phyloP scores from a whole-genome alignment of 1,140 invertebrate species.

The Chelonus insularis region DNA sequence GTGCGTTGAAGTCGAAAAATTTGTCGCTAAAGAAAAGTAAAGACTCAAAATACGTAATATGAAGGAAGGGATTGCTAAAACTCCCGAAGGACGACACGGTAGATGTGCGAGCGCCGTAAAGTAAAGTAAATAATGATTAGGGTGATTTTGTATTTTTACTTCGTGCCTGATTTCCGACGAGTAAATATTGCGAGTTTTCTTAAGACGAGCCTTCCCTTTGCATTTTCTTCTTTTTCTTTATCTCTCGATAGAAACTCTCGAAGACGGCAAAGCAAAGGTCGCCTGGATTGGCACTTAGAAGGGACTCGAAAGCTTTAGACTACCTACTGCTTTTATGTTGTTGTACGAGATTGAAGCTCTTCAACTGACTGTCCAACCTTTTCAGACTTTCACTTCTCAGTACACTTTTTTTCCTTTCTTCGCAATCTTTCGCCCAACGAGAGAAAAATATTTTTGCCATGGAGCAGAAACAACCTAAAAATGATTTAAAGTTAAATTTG shows the following conservation, averaged over 20 bases:
- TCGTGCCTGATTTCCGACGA: slow-evolving; percentile 51
- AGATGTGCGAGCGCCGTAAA: slow-evolving; percentile 29
- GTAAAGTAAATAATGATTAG: slow-evolving; percentile 56
- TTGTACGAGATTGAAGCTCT: slow-evolving; percentile 20
- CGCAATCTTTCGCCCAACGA: slow-evolving; percentile 30
- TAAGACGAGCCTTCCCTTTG: slow-evolving; percentile 35
- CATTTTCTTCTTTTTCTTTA: neutral
- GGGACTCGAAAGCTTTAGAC: slow-evolving; percentile 15
- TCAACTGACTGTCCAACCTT: slow-evolving; percentile 14
- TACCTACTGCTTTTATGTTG: slow-evolving; percentile 30
- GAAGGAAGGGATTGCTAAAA: neutral
- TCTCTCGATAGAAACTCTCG: slow-evolving; percentile 17
- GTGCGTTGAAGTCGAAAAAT: slow-evolving; percentile 37
- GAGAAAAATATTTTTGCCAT: too few relatives aligned
- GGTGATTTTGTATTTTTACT: slow-evolving; percentile 54
- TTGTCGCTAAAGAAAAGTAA: slow-evolving; percentile 15
- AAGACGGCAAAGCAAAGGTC: slow-evolving; percentile 29
- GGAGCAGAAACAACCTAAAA: too few relatives aligned
- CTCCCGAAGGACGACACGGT: slow-evolving; percentile 6
- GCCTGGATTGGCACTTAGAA: slow-evolving; percentile 27
- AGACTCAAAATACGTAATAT: neutral
- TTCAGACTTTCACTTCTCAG: slow-evolving; percentile 20
- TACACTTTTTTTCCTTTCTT: slow-evolving; percentile 14
- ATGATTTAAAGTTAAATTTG: too few relatives aligned
- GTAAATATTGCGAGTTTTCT: slow-evolving; percentile 56